phyloP scores from a whole-genome alignment of 2,113 vertebrate species.

The Atherinomorus stipes region DNA sequence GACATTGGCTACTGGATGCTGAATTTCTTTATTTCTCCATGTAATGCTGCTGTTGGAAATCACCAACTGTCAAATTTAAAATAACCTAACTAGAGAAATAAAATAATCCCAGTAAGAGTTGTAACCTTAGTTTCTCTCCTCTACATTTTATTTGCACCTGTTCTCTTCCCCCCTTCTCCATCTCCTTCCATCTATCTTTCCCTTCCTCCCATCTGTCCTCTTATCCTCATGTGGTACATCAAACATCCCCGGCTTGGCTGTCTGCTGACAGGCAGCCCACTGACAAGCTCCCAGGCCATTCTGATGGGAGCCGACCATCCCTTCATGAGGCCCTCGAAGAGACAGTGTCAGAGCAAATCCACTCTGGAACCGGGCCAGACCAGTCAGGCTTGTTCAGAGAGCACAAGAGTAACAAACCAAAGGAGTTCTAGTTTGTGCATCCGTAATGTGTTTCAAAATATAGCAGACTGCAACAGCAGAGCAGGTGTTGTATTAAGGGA shows the following conservation, averaged over 20 bases:
- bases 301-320: slow-evolving; percentile 60
- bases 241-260: slow-evolving; percentile 55
- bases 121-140: slow-evolving; percentile 7
- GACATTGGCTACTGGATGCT: not conserved
- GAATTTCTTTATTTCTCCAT: slow-evolving; percentile 28
- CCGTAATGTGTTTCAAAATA: slow-evolving; percentile 14
- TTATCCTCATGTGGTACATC: slow-evolving; percentile 59
- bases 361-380: slow-evolving; percentile 52
- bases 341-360: slow-evolving; percentile 76
- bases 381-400: slow-evolving; percentile 45
- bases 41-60: slow-evolving; percentile 14
- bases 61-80: slow-evolving; percentile 24
- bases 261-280: slow-evolving; percentile 73
- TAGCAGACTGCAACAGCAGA: not conserved
- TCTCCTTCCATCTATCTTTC: slow-evolving; percentile 28
- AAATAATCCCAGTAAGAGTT: slow-evolving; percentile 18
- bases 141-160: slow-evolving; percentile 54
- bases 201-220: slow-evolving; percentile 56
- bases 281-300: slow-evolving; percentile 75
- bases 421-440: slow-evolving; percentile 30
- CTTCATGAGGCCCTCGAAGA: slow-evolving; percentile 65
- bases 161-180: slow-evolving; percentile 29
- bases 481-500: not conserved
- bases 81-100: not conserved
- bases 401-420: slow-evolving; percentile 40